These are phyloP conservation scores for Acleris laterana DNA, from an alignment of 2,888 invertebrate species.

Conservation along the genomic window DNA sequence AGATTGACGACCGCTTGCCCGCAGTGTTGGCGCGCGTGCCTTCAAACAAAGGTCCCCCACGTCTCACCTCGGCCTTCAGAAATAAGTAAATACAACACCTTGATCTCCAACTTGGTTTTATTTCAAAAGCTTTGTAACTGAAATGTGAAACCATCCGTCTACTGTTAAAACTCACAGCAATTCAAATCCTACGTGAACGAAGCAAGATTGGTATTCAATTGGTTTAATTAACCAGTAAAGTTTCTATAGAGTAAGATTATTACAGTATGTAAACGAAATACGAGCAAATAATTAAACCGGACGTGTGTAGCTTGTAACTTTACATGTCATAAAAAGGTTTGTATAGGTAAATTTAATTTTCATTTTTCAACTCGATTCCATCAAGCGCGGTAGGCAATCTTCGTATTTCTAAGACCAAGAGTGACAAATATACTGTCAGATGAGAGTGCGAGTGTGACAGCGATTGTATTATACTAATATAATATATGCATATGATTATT, in stretches of 20 bases:
- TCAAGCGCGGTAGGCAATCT: too few species aligned
- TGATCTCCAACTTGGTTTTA: conserved; percentile 59
- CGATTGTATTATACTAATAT: too few species aligned
- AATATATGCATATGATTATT: too few species aligned
- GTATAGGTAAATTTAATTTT: too few species aligned
- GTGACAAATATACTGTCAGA: too few species aligned
- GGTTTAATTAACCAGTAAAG: conserved; percentile 1
- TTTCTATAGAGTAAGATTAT: background rate
- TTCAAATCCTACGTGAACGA: background rate
- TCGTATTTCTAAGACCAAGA: too few species aligned
- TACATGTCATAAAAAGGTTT: too few species aligned
- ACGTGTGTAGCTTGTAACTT: too few species aligned
- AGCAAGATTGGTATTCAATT: conserved; percentile 3
- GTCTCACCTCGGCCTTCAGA: conserved; percentile 47
- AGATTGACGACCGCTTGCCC: conserved; percentile 59
- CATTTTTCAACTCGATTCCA: too few species aligned
- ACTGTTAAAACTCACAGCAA: conserved; percentile 18
- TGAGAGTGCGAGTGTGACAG: too few species aligned
- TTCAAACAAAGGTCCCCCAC: conserved; percentile 63
- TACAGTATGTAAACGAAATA: too few species aligned
- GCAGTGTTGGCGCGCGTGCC: conserved; percentile 59
- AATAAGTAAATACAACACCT: conserved; percentile 68
- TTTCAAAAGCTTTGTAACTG: conserved; percentile 57
- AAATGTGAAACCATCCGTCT: conserved; percentile 49
- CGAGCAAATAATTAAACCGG: too few species aligned